Evolutionary conservation across 2,888 invertebrate genomes (phyloP).

Genomic region (Gnatocerus cornutus): DNA sequence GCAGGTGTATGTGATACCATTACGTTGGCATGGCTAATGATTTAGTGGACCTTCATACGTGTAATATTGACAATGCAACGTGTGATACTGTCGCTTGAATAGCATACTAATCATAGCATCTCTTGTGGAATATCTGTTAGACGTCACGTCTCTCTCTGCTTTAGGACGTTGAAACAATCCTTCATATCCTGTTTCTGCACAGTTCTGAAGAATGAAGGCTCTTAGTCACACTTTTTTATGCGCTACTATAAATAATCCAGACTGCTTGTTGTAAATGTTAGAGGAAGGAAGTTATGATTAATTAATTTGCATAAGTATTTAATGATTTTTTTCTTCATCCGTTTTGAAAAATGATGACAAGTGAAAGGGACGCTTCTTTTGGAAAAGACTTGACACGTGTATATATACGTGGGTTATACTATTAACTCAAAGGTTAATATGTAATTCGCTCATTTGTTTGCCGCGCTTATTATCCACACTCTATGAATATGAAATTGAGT

Average conservation of each 20-base stretch:
- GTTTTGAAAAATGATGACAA: not conserved
- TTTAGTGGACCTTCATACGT: conserved; percentile 45
- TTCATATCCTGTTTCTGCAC: conserved; percentile 44
- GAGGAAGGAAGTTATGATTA: conserved; percentile 41
- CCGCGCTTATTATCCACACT: not conserved
- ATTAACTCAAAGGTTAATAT: conserved; percentile 24
- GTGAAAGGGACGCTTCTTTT: not conserved
- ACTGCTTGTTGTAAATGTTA: conserved; percentile 24
- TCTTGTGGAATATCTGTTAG: conserved; percentile 32
- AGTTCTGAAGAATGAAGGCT: conserved; percentile 39
- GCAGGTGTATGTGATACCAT: conserved; percentile 26
- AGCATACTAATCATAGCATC: conserved; percentile 40
- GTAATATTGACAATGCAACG: conserved; percentile 45
- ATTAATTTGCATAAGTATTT: conserved; percentile 39
- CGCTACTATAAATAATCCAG: conserved; percentile 36
- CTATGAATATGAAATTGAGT: too few species aligned
- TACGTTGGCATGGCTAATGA: conserved; percentile 33
- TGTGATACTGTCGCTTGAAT: conserved; percentile 40
- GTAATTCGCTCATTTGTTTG: conserved; percentile 4
- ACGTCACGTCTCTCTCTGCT: conserved; percentile 45
- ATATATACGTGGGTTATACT: conserved; percentile 5
- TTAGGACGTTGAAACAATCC: conserved; percentile 44
- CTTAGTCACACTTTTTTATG: conserved; percentile 39
- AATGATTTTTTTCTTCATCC: conserved; percentile 3
- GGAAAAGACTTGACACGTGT: conserved; percentile 20